Evolutionary conservation across 2,888 invertebrate species (phyloP).

Genomic region (Mechanitis messenoides): DNA sequence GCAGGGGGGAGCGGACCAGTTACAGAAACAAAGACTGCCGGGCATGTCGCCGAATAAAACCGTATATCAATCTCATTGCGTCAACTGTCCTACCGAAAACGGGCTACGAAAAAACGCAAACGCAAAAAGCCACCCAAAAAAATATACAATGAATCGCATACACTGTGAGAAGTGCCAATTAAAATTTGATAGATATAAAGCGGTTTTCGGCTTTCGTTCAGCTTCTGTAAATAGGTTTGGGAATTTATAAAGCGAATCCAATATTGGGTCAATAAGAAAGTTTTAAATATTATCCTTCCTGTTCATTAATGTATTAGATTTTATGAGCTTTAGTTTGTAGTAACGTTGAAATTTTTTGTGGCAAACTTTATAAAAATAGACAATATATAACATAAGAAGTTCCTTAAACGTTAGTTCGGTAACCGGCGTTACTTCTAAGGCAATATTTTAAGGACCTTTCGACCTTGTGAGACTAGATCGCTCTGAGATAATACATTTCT

Average conservation of each 20-base stretch:
- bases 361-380: too few species aligned
- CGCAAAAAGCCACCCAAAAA: conserved; percentile 58
- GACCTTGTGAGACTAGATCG: conserved; percentile 7
- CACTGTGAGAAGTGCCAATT: conserved; percentile 75
- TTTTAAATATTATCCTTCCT: conserved; percentile 15
- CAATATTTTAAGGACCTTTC: conserved; percentile 6
- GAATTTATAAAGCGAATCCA: not conserved
- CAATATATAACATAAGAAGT: not conserved
- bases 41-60: conserved; percentile 69
- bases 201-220: conserved; percentile 34
- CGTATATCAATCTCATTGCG: conserved; percentile 72
- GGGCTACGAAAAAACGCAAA: conserved; percentile 62
- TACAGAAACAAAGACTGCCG: conserved; percentile 72
- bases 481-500: conserved; percentile 15
- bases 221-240: conserved; percentile 28
- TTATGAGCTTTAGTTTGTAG: not conserved
- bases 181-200: conserved; percentile 72
- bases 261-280: conserved; percentile 21
- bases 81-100: conserved; percentile 72
- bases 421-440: conserved; percentile 1
- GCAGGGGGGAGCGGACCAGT: conserved; percentile 54
- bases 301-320: not conserved
- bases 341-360: too few species aligned
- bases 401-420: not conserved
- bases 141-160: conserved; percentile 70